Evolutionary conservation across 2,888 invertebrate genomes (phyloP), one percentile per base, ranked within the genome.

Genomic region (Ellobium chinense): DNA sequence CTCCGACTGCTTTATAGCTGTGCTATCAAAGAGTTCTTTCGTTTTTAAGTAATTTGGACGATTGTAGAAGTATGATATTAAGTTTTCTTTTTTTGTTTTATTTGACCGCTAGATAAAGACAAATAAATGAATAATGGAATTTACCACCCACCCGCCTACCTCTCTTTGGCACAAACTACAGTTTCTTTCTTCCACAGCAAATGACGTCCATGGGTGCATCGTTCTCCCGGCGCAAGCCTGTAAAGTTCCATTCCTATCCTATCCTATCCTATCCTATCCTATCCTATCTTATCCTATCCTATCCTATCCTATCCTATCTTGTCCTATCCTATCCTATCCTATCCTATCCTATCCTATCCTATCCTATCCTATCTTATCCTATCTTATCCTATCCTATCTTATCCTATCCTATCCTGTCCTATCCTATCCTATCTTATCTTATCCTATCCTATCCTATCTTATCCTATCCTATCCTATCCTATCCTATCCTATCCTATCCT

Each of bases 381-480:
- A 68, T 9, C 34, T 21, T 14, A 36, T 37, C 68, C 37, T 9
- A 68, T 37, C 68, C 68, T 68, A 37, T 4, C 68, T 24, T 39
- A 37, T 37, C 68, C 68, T 27, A 34, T 37, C 68, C 68, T n/a
- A 68, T 37, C 39, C n/a, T 68, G 36, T 37, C 68, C 68, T 70
- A 70, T 54, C 54, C 70, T 46, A 70, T 54, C 68, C 36, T 24
- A 68, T 37, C 68, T 37, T 7, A 68, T 37, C 68, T 21, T 34
- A 68, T 37, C 68, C 36, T 37, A 68, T 37, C 68, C 68, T 14
- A 68, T 37, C 68, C 46, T 27, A 73, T 60, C 73, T 31, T 60
- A 73, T 60, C 73, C 73, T 73, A 73, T 60, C 60, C 73, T 31
- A 73, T 60, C 73, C 60, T 31, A 73, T 60, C 73, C 34, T 60